Base-by-base conservation (phyloP, 2,113 vertebrate species). In the Hoplias malabaricus region DNA sequence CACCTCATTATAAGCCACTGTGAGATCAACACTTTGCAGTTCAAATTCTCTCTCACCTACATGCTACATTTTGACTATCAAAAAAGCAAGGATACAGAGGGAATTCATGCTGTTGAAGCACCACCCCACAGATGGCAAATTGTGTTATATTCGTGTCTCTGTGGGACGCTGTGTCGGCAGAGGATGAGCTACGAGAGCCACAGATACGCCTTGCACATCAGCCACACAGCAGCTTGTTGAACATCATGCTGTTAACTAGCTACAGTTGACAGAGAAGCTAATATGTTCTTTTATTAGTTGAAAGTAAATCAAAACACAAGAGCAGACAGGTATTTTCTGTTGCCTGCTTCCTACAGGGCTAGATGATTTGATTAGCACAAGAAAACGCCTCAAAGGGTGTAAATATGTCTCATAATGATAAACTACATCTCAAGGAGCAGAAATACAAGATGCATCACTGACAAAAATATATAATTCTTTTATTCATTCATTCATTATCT, bases 381-480 rank as follows among this genome's bases (percentile, higher is more conserved):
- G 38, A 21, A 71, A 36, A 2, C 33, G 0, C 10, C 2, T 68
- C 12, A 31, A 40, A 56, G 25, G 11, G 12, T 4, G 25, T 3
- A 31, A 59, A 6, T 31, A 31, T n/a, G n/a, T n/a, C n/a, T n/a
- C n/a, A n/a, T n/a, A n/a, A n/a, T n/a, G n/a, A n/a, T n/a, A 57
- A 25, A 1, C 13, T 10, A 56, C 53, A 31, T 12, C 56, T 57
- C 54, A 57, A 12, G 23, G 23, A 57, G 23, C 23, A 57, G 13
- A 27, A 13, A 33, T 33, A n/a, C 5, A 31, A 48, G 46, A 48
- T 63, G 0, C 71, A 73, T 25, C 38, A 78, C 67, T 27, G 3
- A 61, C 23, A 7, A 66, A 33, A 61, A 43, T 74, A 56, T 36
- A 46, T 57, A n/a, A n/a, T n/a, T n/a, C n/a, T n/a, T n/a, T n/a